Conservation (phyloP, 2,888 invertebrate genomes). For the Leptinotarsa haldemani region DNA sequence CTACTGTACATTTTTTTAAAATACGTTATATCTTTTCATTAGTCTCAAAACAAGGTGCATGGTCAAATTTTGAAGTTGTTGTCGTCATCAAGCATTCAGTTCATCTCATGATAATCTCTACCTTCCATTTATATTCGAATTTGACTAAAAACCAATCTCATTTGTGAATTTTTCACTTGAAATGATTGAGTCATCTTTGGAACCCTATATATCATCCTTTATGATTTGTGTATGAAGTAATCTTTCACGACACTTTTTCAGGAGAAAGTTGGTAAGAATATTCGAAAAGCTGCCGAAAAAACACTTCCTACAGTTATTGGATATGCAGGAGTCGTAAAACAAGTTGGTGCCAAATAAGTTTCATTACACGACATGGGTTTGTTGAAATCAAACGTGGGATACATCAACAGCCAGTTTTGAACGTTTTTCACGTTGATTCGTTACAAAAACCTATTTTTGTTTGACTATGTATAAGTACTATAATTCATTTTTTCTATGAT, state of each 20-base stretch:
- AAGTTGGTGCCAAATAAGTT: slow-evolving; percentile 23
- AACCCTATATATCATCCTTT: background rate
- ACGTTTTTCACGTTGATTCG: background rate
- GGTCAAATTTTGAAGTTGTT: too few species aligned
- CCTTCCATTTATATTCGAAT: too few species aligned
- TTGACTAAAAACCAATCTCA: too few species aligned
- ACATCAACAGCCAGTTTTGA: background rate
- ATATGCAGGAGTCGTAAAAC: slow-evolving; percentile 41
- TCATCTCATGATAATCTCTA: too few species aligned
- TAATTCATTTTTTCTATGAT: too few species aligned
- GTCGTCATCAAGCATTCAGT: too few species aligned
- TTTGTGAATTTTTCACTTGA: background rate
- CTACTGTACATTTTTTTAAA: too few species aligned
- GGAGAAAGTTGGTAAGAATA: slow-evolving; percentile 44
- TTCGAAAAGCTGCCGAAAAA: slow-evolving; percentile 43
- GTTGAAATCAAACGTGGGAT: too few species aligned
- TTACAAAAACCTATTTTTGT: background rate
- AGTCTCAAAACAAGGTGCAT: too few species aligned
- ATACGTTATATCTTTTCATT: too few species aligned
- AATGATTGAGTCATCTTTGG: background rate
- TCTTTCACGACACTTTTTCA: slow-evolving; percentile 23
- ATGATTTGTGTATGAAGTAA: background rate
- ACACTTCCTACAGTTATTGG: slow-evolving; percentile 40
- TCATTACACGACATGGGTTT: background rate
- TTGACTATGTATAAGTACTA: too few species aligned